A percentile compares a stretch with the other conserved stretches of the same genome.
These are phyloP conservation scores for Exaiptasia diaphana DNA, from an alignment of 64 coral and sea anemone species.

Conservation along the genomic window DNA sequence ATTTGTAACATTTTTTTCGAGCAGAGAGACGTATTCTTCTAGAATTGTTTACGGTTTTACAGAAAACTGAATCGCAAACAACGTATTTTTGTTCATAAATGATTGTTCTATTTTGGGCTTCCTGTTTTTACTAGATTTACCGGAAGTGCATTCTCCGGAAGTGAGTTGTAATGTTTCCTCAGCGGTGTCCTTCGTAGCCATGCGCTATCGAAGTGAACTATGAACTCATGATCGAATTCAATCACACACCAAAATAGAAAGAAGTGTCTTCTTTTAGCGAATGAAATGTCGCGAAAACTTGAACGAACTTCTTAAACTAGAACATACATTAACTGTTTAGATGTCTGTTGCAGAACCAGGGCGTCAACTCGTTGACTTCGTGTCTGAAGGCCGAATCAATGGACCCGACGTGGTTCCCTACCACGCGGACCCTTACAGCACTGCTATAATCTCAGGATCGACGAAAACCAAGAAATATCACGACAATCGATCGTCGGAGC, in stretches of 20 bases:
- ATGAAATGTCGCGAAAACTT: slow-evolving; percentile 83
- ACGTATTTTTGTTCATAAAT: no score
- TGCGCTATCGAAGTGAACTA: background rate
- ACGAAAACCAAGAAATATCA: slow-evolving; percentile 15
- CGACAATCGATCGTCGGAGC: slow-evolving; percentile 77
- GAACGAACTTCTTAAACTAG: slow-evolving; percentile 83
- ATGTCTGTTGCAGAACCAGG: slow-evolving; percentile 85
- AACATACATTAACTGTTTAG: slow-evolving; percentile 75
- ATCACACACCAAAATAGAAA: slow-evolving; percentile 17
- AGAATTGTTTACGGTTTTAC: no score
- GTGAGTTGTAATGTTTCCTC: no score
- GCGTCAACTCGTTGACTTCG: slow-evolving; percentile 87
- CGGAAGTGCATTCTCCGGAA: no score
- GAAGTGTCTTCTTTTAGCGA: slow-evolving; percentile 61
- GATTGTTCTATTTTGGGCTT: no score
- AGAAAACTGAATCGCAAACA: no score
- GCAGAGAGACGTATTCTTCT: no score
- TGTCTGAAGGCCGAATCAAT: slow-evolving; percentile 57
- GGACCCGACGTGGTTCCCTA: slow-evolving; percentile 85
- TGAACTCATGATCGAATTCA: slow-evolving; percentile 38
- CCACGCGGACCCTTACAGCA: slow-evolving; percentile 96
- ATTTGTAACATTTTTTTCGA: no score
- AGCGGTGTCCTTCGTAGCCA: no score
- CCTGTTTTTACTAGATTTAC: no score
- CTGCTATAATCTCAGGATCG: slow-evolving; percentile 82